A percentile compares a stretch with the other conserved stretches of the same genome.
These are phyloP conservation scores for Axinella damicornis DNA, from an alignment of 37 sponge, comb jelly and placozoan species.

Conservation along the genomic window DNA sequence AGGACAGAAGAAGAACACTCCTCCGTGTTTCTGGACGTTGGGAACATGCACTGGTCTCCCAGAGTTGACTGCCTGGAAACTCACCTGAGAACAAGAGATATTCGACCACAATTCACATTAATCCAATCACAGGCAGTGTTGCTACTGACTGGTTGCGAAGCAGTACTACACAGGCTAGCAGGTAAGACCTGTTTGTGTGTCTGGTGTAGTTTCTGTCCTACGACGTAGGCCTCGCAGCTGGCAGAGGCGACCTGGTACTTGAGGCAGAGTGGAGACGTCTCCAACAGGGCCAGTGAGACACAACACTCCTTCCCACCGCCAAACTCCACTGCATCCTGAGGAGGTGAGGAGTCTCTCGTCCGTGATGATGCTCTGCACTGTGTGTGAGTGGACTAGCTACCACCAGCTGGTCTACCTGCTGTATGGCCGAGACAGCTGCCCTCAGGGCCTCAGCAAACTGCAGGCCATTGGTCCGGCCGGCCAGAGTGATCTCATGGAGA, in stretches of 20 bases:
- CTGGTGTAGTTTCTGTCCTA: constrained; percentile 58
- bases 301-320: constrained; percentile 42
- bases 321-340: constrained; percentile 64
- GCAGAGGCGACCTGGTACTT: constrained; percentile 58
- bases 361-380: neutral
- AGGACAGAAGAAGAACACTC: constrained; percentile 53
- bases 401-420: no score
- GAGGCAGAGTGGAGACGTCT: constrained; percentile 13
- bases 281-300: constrained; percentile 55
- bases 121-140: no score
- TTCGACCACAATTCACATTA: neutral
- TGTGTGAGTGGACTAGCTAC: neutral
- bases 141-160: no score
- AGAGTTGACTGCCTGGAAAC: constrained; percentile 63
- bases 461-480: constrained; percentile 58
- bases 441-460: constrained; percentile 19
- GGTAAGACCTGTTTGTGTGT: constrained; percentile 30
- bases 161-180: no score
- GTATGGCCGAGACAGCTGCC: constrained; percentile 44
- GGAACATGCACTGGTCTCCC: constrained; percentile 65
- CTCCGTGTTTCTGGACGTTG: constrained; percentile 47
- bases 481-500: constrained; percentile 32
- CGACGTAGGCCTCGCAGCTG: constrained; percentile 14
- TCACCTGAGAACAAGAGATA: constrained; percentile 25
- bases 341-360: neutral